Percentiles rank a stretch among this genome's conserved stretches.
Evolutionary conservation across 2,797 vertebrate species (phyloP).

Genomic region (Hirundo rustica): DNA sequence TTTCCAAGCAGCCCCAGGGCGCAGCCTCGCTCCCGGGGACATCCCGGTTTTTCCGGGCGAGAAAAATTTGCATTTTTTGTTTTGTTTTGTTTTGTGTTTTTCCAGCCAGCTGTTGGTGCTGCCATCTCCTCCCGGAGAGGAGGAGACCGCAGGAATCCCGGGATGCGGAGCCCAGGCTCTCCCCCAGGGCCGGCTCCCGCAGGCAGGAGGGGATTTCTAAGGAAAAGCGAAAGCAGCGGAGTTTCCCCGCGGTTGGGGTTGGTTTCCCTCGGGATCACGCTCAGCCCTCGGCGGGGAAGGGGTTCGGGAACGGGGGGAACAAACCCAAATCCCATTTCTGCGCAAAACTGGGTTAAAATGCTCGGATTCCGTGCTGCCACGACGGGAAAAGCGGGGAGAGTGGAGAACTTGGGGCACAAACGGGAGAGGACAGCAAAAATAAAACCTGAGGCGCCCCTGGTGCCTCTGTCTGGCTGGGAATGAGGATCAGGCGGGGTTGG

Average conservation of each 20-base stretch:
- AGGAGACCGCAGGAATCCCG: neutral
- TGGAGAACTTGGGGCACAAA: neutral
- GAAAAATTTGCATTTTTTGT: neutral
- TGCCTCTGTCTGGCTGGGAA: neutral
- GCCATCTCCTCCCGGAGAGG: neutral
- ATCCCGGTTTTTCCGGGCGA: neutral
- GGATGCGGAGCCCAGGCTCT: neutral
- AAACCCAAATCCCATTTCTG: fast-evolving
- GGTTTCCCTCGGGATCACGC: fast-evolving
- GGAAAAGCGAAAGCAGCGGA: neutral
- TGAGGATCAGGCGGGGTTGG: fast-evolving
- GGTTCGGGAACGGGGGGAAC: neutral
- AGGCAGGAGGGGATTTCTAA: too few relatives aligned
- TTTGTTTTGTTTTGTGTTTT: too few relatives aligned
- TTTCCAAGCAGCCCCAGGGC: neutral
- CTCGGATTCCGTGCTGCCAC: too few relatives aligned
- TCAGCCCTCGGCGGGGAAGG: neutral
- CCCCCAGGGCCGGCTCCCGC: neutral
- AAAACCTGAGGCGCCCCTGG: too few relatives aligned
- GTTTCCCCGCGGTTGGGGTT: fast-evolving
- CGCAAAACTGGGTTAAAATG: fast-evolving
- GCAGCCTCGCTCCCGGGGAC: neutral
- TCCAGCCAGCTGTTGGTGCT: too few relatives aligned
- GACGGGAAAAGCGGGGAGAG: neutral
- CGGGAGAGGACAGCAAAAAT: neutral